A percentile compares a stretch with the other conserved stretches of the same genome.
These are phyloP conservation scores for Mastigias papua DNA, from an alignment of 30 jellyfish, hydroid and myxozoan species.

Conservation along the genomic window DNA sequence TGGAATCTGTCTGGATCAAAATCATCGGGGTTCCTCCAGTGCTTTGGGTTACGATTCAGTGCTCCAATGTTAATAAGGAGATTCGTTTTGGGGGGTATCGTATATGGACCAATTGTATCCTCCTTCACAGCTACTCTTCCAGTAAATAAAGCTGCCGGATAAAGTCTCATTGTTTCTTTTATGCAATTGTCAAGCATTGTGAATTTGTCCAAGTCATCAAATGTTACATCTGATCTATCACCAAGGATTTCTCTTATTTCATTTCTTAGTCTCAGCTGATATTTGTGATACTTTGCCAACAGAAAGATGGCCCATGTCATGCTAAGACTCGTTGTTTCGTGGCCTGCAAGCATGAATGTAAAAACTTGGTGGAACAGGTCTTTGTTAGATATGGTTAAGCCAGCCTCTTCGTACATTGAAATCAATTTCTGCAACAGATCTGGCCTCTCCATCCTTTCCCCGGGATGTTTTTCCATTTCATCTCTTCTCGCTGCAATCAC, in stretches of 20 bases:
- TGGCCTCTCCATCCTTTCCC: conserved; percentile 30
- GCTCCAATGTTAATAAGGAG: conserved; percentile 19
- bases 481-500: conserved; percentile 39
- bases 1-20: conserved; percentile 40
- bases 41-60: conserved; percentile 37
- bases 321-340: conserved; percentile 71
- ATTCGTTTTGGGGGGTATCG: conserved; percentile 33
- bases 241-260: conserved; percentile 46
- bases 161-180: conserved; percentile 46
- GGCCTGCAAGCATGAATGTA: conserved; percentile 76
- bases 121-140: conserved; percentile 23
- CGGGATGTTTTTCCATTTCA: conserved; percentile 50
- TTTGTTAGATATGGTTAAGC: conserved; percentile 46
- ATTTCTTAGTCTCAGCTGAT: conserved; percentile 16
- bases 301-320: conserved; percentile 57
- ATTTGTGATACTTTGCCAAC: conserved; percentile 44
- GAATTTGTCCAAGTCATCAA: conserved; percentile 29
- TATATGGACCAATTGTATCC: conserved; percentile 51
- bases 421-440: conserved; percentile 54
- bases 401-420: conserved; percentile 53
- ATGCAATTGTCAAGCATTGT: conserved; percentile 36
- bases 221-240: conserved; percentile 4
- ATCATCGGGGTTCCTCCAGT: conserved; percentile 46
- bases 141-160: conserved; percentile 27
- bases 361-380: conserved; percentile 61